Conservation (phyloP, 2,888 invertebrate genomes). For the Portevinia maculata region DNA sequence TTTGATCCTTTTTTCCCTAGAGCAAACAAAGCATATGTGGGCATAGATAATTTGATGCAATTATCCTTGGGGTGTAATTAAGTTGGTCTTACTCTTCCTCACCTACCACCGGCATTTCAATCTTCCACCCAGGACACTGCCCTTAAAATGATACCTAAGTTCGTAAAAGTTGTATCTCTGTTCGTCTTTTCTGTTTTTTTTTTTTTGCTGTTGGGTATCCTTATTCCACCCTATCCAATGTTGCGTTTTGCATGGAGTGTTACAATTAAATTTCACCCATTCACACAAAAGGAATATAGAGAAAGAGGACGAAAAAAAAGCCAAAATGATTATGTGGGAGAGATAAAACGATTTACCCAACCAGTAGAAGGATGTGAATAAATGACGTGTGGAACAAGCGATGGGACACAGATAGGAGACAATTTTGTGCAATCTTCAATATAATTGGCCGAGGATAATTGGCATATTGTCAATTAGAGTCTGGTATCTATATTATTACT, state of each 20-base stretch:
- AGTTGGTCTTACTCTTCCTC: slow-evolving; percentile 59
- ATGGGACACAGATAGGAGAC: slow-evolving; percentile 61
- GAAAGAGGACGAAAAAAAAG: slow-evolving; percentile 16
- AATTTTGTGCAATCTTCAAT: slow-evolving; percentile 76
- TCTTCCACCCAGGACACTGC: slow-evolving; percentile 58
- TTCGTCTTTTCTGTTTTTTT: not conserved
- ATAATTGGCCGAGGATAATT: slow-evolving; percentile 79
- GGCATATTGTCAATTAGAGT: slow-evolving; percentile 78
- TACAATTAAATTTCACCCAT: slow-evolving; percentile 72
- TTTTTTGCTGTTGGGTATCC: not conserved
- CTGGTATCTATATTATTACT: slow-evolving; percentile 63
- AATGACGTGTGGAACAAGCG: slow-evolving; percentile 25
- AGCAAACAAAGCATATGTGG: slow-evolving; percentile 66
- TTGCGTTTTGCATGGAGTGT: slow-evolving; percentile 63
- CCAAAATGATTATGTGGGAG: slow-evolving; percentile 67
- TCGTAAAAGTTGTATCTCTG: slow-evolving; percentile 38
- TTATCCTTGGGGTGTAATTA: slow-evolving; percentile 74
- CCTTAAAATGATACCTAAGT: slow-evolving; percentile 65
- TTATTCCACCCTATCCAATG: slow-evolving; percentile 1
- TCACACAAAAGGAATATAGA: slow-evolving; percentile 47
- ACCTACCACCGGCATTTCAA: slow-evolving; percentile 11
- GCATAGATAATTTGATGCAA: slow-evolving; percentile 72
- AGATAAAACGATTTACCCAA: slow-evolving; percentile 68
- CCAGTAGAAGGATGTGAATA: slow-evolving; percentile 47
- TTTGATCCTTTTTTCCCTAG: slow-evolving; percentile 59